phyloP scores from a whole-genome alignment of 2,888 invertebrate genomes.

The Spisula subtruncata region DNA sequence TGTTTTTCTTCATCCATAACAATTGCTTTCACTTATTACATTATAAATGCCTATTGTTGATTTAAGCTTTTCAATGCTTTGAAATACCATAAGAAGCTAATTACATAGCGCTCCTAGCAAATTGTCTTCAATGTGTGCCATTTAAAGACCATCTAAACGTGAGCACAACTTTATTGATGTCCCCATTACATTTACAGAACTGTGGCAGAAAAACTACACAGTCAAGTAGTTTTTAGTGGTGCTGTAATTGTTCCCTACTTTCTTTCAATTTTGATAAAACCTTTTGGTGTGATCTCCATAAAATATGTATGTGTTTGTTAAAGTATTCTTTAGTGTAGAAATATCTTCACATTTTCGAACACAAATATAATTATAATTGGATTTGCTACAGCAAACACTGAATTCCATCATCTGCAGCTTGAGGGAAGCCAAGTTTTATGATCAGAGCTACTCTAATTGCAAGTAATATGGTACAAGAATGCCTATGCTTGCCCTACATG shows the following conservation, averaged over 20 bases:
- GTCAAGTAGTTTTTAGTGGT: not conserved
- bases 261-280: not conserved
- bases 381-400: not conserved
- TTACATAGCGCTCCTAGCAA: too few species aligned
- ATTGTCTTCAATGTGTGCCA: not conserved
- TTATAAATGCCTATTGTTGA: too few species aligned
- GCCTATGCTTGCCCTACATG: conserved; percentile 40
- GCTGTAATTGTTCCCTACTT: not conserved
- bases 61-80: too few species aligned
- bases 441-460: not conserved
- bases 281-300: not conserved
- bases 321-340: not conserved
- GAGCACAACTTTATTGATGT: not conserved
- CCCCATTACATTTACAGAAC: not conserved
- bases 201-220: not conserved
- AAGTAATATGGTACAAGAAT: not conserved
- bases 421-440: not conserved
- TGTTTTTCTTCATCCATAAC: too few species aligned
- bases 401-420: not conserved
- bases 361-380: not conserved
- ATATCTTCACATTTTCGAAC: not conserved
- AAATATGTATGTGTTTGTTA: conserved; percentile 3
- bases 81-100: too few species aligned
- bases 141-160: not conserved
- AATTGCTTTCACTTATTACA: too few species aligned